These are phyloP conservation scores for Troides aeacus DNA, from an alignment of 2,888 invertebrate species.

Conservation along the genomic window DNA sequence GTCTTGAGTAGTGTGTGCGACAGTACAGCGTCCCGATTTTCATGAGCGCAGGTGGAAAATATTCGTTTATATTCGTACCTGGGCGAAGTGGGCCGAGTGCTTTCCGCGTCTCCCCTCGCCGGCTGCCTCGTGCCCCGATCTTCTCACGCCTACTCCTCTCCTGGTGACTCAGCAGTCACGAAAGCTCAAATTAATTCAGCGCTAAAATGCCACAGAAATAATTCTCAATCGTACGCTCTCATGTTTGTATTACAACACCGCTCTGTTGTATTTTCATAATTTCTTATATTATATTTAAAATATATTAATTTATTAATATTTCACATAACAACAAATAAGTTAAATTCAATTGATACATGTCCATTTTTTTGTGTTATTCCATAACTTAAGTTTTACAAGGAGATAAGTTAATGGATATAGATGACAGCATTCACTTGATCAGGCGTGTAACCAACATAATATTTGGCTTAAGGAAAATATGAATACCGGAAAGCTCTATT, in stretches of 20 bases:
- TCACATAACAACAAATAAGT: too few species aligned
- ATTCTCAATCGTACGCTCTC: not conserved
- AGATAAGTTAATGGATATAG: too few species aligned
- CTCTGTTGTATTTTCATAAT: not conserved
- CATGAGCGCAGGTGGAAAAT: slow-evolving; percentile 69
- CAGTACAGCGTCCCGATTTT: slow-evolving; percentile 52
- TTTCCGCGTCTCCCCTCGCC: slow-evolving; percentile 53
- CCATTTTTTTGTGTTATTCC: too few species aligned
- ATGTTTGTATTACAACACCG: not conserved
- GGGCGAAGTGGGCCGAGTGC: slow-evolving; percentile 67
- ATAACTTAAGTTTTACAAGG: too few species aligned
- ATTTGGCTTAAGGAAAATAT: too few species aligned
- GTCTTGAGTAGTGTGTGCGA: slow-evolving; percentile 31
- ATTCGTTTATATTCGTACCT: slow-evolving; percentile 76
- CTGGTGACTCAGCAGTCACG: slow-evolving; percentile 53
- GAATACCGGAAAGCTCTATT: too few species aligned
- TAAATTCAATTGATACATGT: too few species aligned
- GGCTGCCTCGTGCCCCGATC: slow-evolving; percentile 24
- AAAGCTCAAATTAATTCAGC: slow-evolving; percentile 45
- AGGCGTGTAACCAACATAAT: too few species aligned
- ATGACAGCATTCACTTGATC: too few species aligned
- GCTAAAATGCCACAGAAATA: slow-evolving; percentile 25
- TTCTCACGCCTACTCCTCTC: slow-evolving; percentile 31
- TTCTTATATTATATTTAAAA: too few species aligned
- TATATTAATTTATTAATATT: too few species aligned